These are phyloP conservation scores for Oligia latruncula DNA, from an alignment of 2,888 invertebrate genomes.

Conservation along the genomic window DNA sequence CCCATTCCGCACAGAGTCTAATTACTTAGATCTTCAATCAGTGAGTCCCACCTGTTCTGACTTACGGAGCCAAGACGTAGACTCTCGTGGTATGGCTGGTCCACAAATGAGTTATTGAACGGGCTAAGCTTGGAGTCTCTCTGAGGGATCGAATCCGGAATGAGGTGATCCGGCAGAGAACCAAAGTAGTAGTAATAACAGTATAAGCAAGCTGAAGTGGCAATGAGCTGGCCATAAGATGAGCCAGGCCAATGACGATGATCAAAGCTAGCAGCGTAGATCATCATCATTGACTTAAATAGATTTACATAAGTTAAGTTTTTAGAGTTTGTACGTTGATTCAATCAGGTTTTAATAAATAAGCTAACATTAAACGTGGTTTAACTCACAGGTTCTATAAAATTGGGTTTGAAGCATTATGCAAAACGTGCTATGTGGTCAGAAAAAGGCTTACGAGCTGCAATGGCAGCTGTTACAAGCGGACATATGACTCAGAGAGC, in stretches of 20 bases:
- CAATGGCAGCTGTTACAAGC: conserved; percentile 15
- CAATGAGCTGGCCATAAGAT: too few species aligned
- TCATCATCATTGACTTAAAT: not conserved
- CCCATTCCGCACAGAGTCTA: not conserved
- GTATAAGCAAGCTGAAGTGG: not conserved
- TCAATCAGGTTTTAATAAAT: not conserved
- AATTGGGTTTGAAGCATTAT: not conserved
- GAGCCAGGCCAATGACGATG: too few species aligned
- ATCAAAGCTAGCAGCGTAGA: not conserved
- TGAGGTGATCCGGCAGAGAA: not conserved
- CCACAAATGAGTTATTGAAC: not conserved
- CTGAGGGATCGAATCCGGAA: not conserved
- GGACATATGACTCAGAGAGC: not conserved
- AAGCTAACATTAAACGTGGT: not conserved
- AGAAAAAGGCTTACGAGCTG: conserved; percentile 9
- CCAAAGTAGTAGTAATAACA: not conserved
- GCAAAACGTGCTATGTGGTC: not conserved
- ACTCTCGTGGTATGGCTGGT: not conserved
- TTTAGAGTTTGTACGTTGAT: too few species aligned
- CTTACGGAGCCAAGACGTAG: not conserved
- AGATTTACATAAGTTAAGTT: not conserved
- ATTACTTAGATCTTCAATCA: not conserved
- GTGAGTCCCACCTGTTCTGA: not conserved
- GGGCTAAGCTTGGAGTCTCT: not conserved
- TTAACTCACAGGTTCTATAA: not conserved